Base-by-base conservation (phyloP, 2,888 invertebrate genomes). In the Oegoconia quadripuncta region DNA sequence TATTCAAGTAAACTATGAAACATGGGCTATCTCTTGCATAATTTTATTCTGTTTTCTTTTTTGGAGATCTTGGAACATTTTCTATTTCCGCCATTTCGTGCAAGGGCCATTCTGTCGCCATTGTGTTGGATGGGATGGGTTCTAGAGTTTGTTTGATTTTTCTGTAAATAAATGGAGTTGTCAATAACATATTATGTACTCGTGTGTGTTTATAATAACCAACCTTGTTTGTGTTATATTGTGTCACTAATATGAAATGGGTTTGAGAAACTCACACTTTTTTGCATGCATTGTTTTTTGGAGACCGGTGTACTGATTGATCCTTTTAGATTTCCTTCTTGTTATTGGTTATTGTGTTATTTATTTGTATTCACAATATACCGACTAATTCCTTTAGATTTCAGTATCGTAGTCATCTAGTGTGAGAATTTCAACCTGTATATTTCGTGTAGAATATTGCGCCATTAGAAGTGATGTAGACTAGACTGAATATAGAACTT, bases 211-310 rank as follows among this genome's bases (percentile, higher is more conserved):
- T 51, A 52, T 48, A 53, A 53, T 46, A 65, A 60, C 66, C 72
- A 66, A 55, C 50, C 46, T 52, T 57, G 49, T 52, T 53, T 53
- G 46, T 58, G 43, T 67, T 64, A n/a, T n/a, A n/a, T n/a, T 56
- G 50, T 68, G 65, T 75, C 58, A 74, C 76, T 76, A 77, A 75
- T 72, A 57, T 45, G 47, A 41, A 59, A 55, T 60, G 56, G 46
- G 50, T 46, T 46, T 41, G 34, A 52, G 35, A 46, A 49, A 50
- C 45, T 52, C 44, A 53, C 48, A 36, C 33, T 26, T 37, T 39
- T 62, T 39, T 63, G 68, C 67, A 70, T 72, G 73, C 39, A 20
- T 31, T 16, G 25, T 7, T 34, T 26, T 34, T 15, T 3, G n/a
- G n/a, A n/a, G n/a, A n/a, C n/a, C n/a, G n/a, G n/a, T n/a, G n/a